Base-by-base conservation (phyloP, 2,113 vertebrate species). In the Megalops atlanticus region DNA sequence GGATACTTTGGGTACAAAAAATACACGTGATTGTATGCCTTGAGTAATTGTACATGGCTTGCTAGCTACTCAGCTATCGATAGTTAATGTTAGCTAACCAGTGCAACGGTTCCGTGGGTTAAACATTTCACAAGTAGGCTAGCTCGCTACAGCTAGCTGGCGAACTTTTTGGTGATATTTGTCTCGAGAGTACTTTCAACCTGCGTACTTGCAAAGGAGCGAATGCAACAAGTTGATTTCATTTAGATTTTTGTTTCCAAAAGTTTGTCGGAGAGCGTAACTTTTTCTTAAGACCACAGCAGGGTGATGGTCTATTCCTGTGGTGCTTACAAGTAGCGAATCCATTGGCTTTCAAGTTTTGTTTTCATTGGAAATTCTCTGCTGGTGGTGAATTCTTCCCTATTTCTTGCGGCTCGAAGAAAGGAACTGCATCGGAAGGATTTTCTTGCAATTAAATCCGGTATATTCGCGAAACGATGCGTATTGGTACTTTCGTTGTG, bases 261-360 rank as follows among this genome's bases (percentile, higher is more conserved):
- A 0, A 41, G 82, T 27, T 80, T 81, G 47, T 83, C 72, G 80
- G 68, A 76, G 85, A 88, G 71, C 84, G 86, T 87, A 90, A 84
- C 69, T 79, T 43, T 3, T 47, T 58, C 4, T 39, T 16, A 70
- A 16, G 68, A 6, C 78, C 69, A 80, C 80, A 85, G 90, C 87
- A 68, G 45, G 52, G 68, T 92, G 89, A 90, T 90, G 87, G 89
- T 83, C 73, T 84, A 82, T 80, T 73, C 78, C 40, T 21, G 72
- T 18, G 79, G 41, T 58, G 49, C 36, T 81, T 64, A 76, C 72
- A 43, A 64, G 47, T 38, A 4, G 21, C 79, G 47, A 27, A 45
- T 38, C 18, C 73, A n/a, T 39, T 31, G 47, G 35, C 68, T 36
- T 71, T 36, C 70, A 71, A 79, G 15, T 24, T 79, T 73, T 27